Evolutionary conservation across 2,797 vertebrate species (phyloP), one percentile per base, ranked within the genome.

Genomic region (Tauraco hartlaubi): DNA sequence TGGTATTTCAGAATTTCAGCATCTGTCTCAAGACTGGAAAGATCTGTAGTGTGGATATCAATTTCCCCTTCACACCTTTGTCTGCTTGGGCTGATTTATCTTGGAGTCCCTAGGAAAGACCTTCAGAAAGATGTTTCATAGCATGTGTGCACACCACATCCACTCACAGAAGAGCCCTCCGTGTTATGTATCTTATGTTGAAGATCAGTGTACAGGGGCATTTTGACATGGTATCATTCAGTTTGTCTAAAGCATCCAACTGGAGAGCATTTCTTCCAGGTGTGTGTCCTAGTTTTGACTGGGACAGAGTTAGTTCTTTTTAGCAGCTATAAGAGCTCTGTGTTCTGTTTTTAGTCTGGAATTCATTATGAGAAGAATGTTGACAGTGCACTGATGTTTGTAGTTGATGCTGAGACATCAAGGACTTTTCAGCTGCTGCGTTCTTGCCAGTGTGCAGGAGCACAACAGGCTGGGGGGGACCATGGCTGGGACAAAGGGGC

Each of bases 181-280:
- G 1, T 15, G 18, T 52, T 4, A 0, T 11, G 1, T 18, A 9
- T 43, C n/a, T 73, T 73, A 6, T 4, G 0, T 8, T 29, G 31
- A 86, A 35, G 43, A 54, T 71, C 46, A 67, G 49, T 74, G 48
- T 15, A 16, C 22, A 31, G 44, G 5, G 55, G 55, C 7, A 5
- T 77, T 93, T 63, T 74, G 39, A 12, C 2, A 13, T 9, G 4
- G 1, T 69, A 25, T 21, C 11, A 8, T 54, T 79, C 15, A 3
- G 3, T 85, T 81, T 76, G 16, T 26, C 63, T 88, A 29, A 63
- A 46, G 5, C 3, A 26, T 29, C 33, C 29, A 43, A 35, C 49
- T 43, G 33, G 35, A 73, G 11, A 11, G 3, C 2, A 10, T 77
- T 91, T 84, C 46, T 59, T 84, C 9, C 21, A 31, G 39, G 19